A percentile compares a stretch with the other conserved stretches of the same genome.
These are phyloP conservation scores for Helicolenus hilgendorfi DNA, from an alignment of 2,797 vertebrate species.

Conservation along the genomic window DNA sequence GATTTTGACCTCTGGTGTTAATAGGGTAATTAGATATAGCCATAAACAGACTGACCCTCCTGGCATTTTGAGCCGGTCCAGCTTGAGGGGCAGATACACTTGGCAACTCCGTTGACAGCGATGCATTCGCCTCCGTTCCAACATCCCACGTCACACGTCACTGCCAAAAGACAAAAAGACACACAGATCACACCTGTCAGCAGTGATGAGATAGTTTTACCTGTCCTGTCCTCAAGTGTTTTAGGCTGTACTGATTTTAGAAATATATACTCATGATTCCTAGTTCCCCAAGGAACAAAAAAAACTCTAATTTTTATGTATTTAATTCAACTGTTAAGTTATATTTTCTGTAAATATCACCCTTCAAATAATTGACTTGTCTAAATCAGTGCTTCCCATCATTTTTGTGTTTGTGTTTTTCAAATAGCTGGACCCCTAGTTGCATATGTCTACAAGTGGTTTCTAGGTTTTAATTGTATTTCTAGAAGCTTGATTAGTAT, in stretches of 20 bases:
- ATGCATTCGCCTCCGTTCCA: conserved; percentile 93
- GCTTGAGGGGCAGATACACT: conserved; percentile 92
- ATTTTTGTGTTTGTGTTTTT: neutral
- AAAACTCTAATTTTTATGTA: neutral
- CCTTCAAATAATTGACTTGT: neutral
- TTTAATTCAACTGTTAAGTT: neutral
- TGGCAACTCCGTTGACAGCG: conserved; percentile 90
- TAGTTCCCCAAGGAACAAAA: neutral
- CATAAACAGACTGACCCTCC: conserved; percentile 88
- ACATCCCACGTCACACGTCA: conserved; percentile 92
- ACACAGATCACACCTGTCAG: neutral
- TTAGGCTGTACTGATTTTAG: neutral
- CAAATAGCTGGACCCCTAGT: neutral
- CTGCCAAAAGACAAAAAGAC: conserved; percentile 71
- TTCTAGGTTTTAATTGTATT: neutral
- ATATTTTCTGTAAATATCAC: neutral
- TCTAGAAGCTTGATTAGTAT: neutral
- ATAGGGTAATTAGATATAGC: conserved; percentile 22
- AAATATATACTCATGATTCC: neutral
- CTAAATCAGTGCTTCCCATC: neutral
- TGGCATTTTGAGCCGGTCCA: conserved; percentile 94
- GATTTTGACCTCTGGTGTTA: conserved; percentile 43
- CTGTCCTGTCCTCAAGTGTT: neutral
- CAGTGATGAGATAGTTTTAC: neutral
- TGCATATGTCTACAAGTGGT: neutral